A percentile compares a stretch with the other conserved stretches of the same genome.
These are phyloP conservation scores for Eueides isabella DNA, from an alignment of 1,140 invertebrate species.

Conservation along the genomic window DNA sequence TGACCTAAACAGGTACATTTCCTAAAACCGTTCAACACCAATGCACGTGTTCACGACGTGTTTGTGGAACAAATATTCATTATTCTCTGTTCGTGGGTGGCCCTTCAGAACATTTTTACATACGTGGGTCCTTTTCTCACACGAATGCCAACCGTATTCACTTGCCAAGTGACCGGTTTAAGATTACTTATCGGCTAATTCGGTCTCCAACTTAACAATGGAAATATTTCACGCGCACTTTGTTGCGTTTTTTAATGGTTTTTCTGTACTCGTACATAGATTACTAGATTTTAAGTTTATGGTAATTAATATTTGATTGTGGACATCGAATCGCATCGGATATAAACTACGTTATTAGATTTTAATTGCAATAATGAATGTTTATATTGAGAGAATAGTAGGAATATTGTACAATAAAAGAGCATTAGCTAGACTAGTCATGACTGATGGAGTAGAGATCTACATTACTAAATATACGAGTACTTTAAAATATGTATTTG, in stretches of 20 bases:
- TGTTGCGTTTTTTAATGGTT: constrained; percentile 11
- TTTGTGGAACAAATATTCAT: constrained; percentile 8
- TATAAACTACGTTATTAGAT: background rate
- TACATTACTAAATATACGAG: too few species aligned
- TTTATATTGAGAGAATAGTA: background rate
- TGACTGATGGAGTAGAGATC: too few species aligned
- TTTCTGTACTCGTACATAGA: background rate
- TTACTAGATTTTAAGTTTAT: background rate
- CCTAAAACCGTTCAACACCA: background rate
- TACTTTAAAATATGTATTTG: too few species aligned
- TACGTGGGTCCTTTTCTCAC: constrained; percentile 10
- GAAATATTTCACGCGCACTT: constrained; percentile 7
- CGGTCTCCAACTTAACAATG: constrained; percentile 13
- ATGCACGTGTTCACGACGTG: constrained; percentile 12
- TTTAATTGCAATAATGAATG: background rate
- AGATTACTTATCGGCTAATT: constrained; percentile 14
- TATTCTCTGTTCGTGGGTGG: constrained; percentile 14
- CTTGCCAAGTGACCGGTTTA: constrained; percentile 6
- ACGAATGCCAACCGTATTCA: constrained; percentile 1
- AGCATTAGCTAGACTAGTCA: too few species aligned
- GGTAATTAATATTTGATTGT: background rate
- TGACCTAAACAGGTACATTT: background rate
- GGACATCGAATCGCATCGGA: background rate
- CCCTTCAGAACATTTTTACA: constrained; percentile 11
- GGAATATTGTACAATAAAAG: too few species aligned